Conservation (phyloP, 2,113 vertebrate species). For the Chionis minor region DNA sequence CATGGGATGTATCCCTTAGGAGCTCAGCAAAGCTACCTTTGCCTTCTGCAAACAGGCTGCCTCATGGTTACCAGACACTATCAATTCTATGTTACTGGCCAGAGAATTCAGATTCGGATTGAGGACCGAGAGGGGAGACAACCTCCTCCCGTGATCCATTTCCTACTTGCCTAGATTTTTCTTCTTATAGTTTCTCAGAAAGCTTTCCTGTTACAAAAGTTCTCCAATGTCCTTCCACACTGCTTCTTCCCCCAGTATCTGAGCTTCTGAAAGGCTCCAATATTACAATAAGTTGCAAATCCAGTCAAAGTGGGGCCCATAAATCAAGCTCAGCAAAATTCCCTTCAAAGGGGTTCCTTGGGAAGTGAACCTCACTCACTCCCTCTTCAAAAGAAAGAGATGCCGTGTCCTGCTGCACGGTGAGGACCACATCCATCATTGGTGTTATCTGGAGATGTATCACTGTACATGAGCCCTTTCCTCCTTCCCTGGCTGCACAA, state of each 20-base stretch:
- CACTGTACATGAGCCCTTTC: not conserved
- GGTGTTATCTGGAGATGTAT: not conserved
- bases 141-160: not conserved
- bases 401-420: not conserved
- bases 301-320: not conserved
- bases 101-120: not conserved
- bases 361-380: not conserved
- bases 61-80: not conserved
- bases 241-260: not conserved
- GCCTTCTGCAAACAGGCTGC: not conserved
- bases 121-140: not conserved
- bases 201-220: not conserved
- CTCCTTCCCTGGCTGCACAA: not conserved
- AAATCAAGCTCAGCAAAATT: not conserved
- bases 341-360: not conserved
- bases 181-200: not conserved
- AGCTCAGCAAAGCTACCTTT: not conserved
- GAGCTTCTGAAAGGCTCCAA: not conserved
- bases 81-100: not conserved
- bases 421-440: not conserved
- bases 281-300: not conserved
- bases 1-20: accelerated
- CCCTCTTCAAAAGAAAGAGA: not conserved
- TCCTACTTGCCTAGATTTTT: not conserved
- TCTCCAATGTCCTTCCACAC: not conserved